These are phyloP conservation scores for Gerris buenoi DNA, from an alignment of 1,140 invertebrate species.

Conservation along the genomic window DNA sequence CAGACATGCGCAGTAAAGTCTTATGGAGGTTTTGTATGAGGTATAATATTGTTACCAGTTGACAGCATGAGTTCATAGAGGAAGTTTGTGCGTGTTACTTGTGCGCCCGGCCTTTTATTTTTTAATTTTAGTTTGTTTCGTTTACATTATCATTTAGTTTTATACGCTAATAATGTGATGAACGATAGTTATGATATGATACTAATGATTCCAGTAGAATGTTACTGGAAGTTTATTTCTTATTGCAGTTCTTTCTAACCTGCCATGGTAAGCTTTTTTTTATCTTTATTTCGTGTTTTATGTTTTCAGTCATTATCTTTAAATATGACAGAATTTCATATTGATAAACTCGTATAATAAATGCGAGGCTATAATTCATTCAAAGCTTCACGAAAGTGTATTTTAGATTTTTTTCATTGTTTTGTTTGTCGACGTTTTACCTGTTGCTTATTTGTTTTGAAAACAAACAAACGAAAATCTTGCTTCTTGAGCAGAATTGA, in stretches of 20 bases:
- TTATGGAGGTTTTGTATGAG: neutral
- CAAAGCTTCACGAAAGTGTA: too few relatives aligned
- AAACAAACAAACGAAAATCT: too few relatives aligned
- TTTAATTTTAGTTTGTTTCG: neutral
- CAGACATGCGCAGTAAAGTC: neutral
- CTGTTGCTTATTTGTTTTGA: too few relatives aligned
- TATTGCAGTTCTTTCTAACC: neutral
- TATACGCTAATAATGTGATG: neutral
- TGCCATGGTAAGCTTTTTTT: conserved; percentile 2
- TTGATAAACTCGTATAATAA: too few relatives aligned
- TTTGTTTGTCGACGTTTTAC: too few relatives aligned
- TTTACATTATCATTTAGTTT: neutral
- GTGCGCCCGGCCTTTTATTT: neutral
- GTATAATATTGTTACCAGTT: neutral
- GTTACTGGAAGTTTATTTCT: neutral
- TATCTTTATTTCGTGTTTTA: neutral
- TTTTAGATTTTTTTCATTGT: too few relatives aligned
- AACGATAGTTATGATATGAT: neutral
- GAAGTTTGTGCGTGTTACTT: neutral
- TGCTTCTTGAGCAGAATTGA: too few relatives aligned
- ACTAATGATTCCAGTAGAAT: conserved; percentile 2
- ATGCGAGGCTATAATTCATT: too few relatives aligned
- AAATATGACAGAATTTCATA: too few relatives aligned
- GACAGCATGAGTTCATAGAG: neutral
- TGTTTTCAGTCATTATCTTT: neutral